Evolutionary conservation across 2,888 invertebrate genomes (phyloP).

Genomic region (Gari tellinella): DNA sequence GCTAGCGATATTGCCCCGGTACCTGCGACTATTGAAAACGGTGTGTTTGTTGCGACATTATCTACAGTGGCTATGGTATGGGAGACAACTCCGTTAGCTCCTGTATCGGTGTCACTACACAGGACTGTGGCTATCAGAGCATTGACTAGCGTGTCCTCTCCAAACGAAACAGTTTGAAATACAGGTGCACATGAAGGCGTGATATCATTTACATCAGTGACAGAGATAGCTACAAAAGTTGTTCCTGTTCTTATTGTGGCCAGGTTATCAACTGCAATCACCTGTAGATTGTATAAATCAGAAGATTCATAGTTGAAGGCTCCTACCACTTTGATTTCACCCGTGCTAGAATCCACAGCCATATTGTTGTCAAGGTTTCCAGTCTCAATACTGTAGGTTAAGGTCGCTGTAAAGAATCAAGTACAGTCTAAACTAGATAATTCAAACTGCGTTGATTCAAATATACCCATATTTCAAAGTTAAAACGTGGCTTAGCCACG

Average conservation of each 20-base stretch:
- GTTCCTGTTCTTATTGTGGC: constrained; percentile 86
- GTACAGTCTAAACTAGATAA: too few relatives aligned
- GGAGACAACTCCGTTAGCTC: constrained; percentile 44
- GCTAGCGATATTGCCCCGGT: constrained; percentile 46
- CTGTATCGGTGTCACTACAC: constrained; percentile 66
- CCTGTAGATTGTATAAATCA: constrained; percentile 57
- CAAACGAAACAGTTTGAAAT: constrained; percentile 59
- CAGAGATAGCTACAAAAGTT: constrained; percentile 92
- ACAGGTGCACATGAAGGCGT: constrained; percentile 62
- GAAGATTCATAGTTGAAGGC: constrained; percentile 70
- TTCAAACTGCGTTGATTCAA: too few relatives aligned
- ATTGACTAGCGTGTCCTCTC: constrained; percentile 54
- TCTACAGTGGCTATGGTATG: constrained; percentile 60
- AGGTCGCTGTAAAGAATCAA: constrained; percentile 37
- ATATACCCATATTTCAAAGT: too few relatives aligned
- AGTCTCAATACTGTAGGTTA: constrained; percentile 56
- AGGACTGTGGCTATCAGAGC: constrained; percentile 56
- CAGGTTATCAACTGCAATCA: constrained; percentile 60
- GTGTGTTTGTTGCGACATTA: constrained; percentile 54
- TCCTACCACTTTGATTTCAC: constrained; percentile 63
- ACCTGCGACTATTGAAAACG: constrained; percentile 55
- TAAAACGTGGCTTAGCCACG: too few relatives aligned
- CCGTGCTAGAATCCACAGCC: constrained; percentile 63
- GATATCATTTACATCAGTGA: constrained; percentile 93
- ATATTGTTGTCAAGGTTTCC: constrained; percentile 63